Conservation (phyloP, 2,888 invertebrate genomes). For the Nasonia oneida region DNA sequence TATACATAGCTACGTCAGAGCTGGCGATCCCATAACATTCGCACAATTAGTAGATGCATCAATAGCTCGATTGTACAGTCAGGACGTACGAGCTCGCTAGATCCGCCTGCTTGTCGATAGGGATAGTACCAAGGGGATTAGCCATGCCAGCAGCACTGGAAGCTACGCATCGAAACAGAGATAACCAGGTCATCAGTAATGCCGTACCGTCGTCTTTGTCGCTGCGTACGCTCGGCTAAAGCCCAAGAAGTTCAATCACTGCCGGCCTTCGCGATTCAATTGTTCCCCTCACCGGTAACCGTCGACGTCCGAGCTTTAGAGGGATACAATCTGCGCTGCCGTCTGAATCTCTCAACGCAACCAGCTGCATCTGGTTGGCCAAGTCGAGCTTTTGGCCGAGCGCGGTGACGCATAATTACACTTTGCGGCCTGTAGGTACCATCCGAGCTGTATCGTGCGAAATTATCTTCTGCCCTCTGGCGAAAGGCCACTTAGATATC, state of each 20-base stretch:
- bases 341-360: not conserved
- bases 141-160: slow-evolving; percentile 22
- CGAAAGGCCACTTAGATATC: not conserved
- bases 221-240: not conserved
- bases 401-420: not conserved
- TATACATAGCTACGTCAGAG: not conserved
- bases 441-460: too few relatives aligned
- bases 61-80: not conserved
- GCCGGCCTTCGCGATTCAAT: slow-evolving; percentile 26
- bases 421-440: not conserved
- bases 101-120: slow-evolving; percentile 41
- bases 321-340: not conserved
- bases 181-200: slow-evolving; percentile 9
- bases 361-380: not conserved
- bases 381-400: not conserved
- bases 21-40: not conserved
- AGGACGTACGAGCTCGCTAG: slow-evolving; percentile 23
- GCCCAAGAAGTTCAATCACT: slow-evolving; percentile 42
- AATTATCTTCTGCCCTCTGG: not conserved
- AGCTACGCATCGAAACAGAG: not conserved
- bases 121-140: slow-evolving; percentile 44
- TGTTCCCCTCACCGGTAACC: not conserved
- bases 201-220: not conserved
- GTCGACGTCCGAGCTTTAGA: not conserved
- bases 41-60: slow-evolving; percentile 21